phyloP scores from a whole-genome alignment of 2,113 vertebrate genomes.

The Vireo altiloquus region DNA sequence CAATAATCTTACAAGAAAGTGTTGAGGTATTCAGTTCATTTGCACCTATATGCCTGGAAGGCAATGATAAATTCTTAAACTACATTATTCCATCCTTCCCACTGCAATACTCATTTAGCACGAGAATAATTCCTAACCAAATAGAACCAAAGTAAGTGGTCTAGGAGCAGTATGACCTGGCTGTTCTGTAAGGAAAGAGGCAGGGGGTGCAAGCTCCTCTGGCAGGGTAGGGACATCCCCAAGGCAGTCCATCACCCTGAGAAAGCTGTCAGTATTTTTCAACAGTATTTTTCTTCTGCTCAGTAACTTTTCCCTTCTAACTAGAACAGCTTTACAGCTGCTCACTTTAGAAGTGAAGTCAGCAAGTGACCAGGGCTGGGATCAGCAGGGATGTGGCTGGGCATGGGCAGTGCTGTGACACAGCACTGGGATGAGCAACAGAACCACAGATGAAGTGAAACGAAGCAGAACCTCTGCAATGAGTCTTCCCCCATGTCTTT shows the following conservation, averaged over 20 bases:
- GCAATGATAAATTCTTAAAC: neutral
- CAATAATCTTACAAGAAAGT: neutral
- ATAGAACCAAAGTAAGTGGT: neutral
- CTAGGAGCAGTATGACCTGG: neutral
- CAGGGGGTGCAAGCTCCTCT: accelerated
- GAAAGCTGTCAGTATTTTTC: neutral
- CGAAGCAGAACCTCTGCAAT: accelerated
- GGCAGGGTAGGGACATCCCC: neutral
- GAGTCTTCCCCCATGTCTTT: neutral
- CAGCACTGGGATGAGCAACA: neutral
- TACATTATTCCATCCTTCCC: neutral
- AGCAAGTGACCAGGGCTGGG: neutral
- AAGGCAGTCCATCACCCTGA: accelerated
- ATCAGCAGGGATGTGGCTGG: neutral
- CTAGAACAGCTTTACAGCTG: accelerated
- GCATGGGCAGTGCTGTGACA: neutral
- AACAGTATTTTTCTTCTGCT: neutral
- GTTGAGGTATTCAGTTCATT: neutral
- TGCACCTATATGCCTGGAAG: neutral
- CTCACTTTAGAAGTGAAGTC: neutral
- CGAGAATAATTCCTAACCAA: neutral
- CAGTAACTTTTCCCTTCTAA: neutral
- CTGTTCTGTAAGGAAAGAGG: neutral
- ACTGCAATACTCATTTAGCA: neutral
- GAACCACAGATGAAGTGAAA: neutral